These are phyloP conservation scores for Drepana arcuata DNA, from an alignment of 1,140 invertebrate species.

Conservation along the genomic window DNA sequence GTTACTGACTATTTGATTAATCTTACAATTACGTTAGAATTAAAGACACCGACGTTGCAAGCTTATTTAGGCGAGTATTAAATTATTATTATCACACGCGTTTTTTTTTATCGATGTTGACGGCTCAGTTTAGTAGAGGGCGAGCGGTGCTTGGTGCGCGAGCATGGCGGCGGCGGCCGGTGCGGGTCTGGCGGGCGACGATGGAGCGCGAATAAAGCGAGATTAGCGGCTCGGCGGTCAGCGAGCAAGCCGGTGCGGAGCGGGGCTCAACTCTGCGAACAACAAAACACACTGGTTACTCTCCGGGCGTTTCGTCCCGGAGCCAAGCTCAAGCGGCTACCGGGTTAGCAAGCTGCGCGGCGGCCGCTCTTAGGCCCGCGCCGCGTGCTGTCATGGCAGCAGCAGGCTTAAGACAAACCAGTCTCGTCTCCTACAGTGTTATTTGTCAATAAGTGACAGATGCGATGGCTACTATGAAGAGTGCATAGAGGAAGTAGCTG, in stretches of 20 bases:
- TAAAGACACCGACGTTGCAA: constrained; percentile 68
- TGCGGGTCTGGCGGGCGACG: constrained; percentile 53
- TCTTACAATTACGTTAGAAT: constrained; percentile 62
- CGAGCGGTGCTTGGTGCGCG: constrained; percentile 64
- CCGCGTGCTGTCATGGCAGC: constrained; percentile 5
- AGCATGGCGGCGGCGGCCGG: constrained; percentile 59
- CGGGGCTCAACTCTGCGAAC: constrained; percentile 71
- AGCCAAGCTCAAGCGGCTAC: constrained; percentile 65
- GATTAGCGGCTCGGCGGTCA: constrained; percentile 69
- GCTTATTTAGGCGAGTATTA: constrained; percentile 68
- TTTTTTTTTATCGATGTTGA: constrained; percentile 68
- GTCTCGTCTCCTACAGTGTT: constrained; percentile 17
- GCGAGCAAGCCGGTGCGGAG: constrained; percentile 68
- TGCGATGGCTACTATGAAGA: constrained; percentile 19
- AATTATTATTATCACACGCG: constrained; percentile 69
- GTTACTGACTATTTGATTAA: constrained; percentile 51
- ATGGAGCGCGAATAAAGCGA: constrained; percentile 65
- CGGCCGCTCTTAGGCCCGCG: constrained; percentile 40
- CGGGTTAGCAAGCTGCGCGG: constrained; percentile 62
- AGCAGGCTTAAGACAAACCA: constrained; percentile 15
- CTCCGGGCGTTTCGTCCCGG: constrained; percentile 48
- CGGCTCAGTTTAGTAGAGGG: constrained; percentile 62
- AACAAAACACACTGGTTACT: constrained; percentile 72
- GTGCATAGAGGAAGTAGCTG: constrained; percentile 21
- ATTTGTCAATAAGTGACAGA: constrained; percentile 20